Evolutionary conservation across 1,140 invertebrate genomes (phyloP).

Genomic region (Chrysomallon squamiferum): DNA sequence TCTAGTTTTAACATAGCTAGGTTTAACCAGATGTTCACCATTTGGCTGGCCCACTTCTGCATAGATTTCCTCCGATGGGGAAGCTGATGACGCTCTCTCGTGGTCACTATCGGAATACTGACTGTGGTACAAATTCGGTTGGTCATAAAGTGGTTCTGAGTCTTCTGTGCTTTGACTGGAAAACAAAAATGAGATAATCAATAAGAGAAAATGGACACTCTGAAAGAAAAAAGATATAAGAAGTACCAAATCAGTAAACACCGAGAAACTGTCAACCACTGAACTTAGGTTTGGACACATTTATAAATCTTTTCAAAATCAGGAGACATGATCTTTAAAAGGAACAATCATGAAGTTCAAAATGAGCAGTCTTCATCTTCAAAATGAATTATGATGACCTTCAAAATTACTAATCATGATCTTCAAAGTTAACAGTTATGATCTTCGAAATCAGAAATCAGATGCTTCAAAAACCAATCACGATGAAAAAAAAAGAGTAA

Average conservation of each 20-base stretch:
- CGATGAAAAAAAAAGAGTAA: too few species aligned
- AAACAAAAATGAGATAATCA: constrained; percentile 11
- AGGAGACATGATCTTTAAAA: too few species aligned
- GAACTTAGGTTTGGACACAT: too few species aligned
- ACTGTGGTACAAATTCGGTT: constrained; percentile 59
- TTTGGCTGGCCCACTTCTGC: constrained; percentile 66
- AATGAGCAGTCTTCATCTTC: too few species aligned
- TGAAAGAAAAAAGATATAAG: constrained; percentile 1
- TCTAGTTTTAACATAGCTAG: constrained; percentile 66
- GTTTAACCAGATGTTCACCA: constrained; percentile 67
- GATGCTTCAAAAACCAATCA: too few species aligned
- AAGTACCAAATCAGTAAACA: neutral
- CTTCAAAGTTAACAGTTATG: too few species aligned
- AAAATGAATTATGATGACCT: too few species aligned
- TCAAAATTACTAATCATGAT: too few species aligned
- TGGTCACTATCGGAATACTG: constrained; percentile 54
- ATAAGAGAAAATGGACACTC: constrained; percentile 3
- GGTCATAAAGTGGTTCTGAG: constrained; percentile 82
- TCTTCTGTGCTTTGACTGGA: constrained; percentile 67
- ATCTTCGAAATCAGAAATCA: too few species aligned
- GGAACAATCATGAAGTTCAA: too few species aligned
- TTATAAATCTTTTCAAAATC: too few species aligned
- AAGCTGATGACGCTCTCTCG: constrained; percentile 44
- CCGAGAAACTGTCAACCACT: too few species aligned
- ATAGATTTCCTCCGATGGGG: constrained; percentile 64